phyloP scores from a whole-genome alignment of 2,888 invertebrate species.

The Eilema griseolum region DNA sequence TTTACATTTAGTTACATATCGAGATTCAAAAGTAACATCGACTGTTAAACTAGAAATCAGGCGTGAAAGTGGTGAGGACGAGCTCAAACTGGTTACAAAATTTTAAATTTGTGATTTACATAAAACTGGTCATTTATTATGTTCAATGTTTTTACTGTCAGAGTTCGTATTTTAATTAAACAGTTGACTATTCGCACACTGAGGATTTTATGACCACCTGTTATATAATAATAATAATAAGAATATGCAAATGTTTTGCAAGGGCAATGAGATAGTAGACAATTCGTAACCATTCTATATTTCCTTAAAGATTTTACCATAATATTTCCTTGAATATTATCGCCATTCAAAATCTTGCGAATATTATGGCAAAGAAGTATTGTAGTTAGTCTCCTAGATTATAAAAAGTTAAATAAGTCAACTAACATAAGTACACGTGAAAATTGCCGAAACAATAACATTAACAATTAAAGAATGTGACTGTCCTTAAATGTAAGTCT shows the following conservation, averaged over 20 bases:
- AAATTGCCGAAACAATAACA: background rate
- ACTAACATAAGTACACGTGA: background rate
- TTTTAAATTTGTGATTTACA: constrained; percentile 71
- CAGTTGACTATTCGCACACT: constrained; percentile 46
- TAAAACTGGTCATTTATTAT: constrained; percentile 63
- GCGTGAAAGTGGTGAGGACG: constrained; percentile 77
- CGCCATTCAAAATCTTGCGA: too few species aligned
- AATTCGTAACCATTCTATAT: background rate
- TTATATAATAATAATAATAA: background rate
- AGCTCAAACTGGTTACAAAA: constrained; percentile 72
- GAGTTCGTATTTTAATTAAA: constrained; percentile 41
- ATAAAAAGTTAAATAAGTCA: background rate
- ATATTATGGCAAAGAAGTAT: too few species aligned
- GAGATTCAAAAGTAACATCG: constrained; percentile 60
- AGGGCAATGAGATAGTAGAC: background rate
- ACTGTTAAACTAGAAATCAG: constrained; percentile 72
- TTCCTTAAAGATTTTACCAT: background rate
- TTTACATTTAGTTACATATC: constrained; percentile 48
- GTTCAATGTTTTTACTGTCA: constrained; percentile 43
- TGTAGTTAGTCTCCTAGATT: too few species aligned
- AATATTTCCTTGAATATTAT: too few species aligned
- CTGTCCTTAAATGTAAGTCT: too few species aligned
- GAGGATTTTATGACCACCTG: constrained; percentile 24
- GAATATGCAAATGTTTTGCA: background rate
- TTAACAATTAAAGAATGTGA: too few species aligned